Evolutionary conservation across 2,113 vertebrate genomes (phyloP).

Genomic region (Elanoides forficatus): DNA sequence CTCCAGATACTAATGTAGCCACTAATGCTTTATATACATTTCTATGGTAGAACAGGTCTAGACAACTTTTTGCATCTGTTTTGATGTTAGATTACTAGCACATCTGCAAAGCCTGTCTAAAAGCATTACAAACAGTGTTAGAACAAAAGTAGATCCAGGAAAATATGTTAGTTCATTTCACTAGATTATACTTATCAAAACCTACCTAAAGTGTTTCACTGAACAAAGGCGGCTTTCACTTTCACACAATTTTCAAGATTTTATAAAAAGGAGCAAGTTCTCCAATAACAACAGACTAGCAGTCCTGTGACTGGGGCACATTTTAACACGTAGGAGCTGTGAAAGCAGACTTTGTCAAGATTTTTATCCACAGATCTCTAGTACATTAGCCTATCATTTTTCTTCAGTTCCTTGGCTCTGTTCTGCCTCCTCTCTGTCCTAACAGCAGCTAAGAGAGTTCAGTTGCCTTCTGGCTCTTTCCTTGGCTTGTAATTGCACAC

Average conservation of each 20-base stretch:
- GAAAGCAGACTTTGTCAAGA: background rate
- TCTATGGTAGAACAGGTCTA: background rate
- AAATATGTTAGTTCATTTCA: background rate
- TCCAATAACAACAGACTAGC: background rate
- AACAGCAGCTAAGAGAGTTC: background rate
- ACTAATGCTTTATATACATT: background rate
- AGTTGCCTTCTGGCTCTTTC: background rate
- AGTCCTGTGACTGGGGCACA: background rate
- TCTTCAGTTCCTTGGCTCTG: background rate
- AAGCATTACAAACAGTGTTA: background rate
- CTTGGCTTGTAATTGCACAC: slow-evolving; percentile 1
- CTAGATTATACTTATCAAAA: background rate
- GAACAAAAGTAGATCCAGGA: background rate
- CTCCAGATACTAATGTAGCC: background rate
- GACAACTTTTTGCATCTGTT: background rate
- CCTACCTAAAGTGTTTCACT: background rate
- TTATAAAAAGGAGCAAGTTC: background rate
- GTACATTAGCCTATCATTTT: background rate
- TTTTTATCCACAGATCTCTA: background rate
- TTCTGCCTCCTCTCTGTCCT: background rate
- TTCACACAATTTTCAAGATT: background rate
- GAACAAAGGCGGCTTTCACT: background rate
- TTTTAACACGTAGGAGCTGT: background rate
- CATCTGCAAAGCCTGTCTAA: background rate
- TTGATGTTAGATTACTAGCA: background rate